These are phyloP conservation scores for Silurus glanis DNA, from an alignment of 2,113 vertebrate genomes.

Conservation along the genomic window DNA sequence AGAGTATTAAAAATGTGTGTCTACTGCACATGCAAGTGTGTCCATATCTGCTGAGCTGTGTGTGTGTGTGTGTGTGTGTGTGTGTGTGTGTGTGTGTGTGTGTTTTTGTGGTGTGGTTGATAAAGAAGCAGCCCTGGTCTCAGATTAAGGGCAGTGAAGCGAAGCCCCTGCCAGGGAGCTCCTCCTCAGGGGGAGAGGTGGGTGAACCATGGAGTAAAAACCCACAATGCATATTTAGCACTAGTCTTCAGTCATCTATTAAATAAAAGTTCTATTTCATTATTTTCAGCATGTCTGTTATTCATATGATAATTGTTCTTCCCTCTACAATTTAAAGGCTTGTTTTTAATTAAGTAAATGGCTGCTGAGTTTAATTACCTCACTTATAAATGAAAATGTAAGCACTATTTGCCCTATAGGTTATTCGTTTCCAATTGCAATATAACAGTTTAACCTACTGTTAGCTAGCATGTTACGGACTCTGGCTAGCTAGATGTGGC, in stretches of 20 bases:
- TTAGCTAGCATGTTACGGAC: neutral
- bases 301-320: too few relatives aligned
- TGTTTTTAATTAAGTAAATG: neutral
- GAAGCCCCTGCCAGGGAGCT: slow-evolving; percentile 72
- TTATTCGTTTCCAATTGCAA: neutral
- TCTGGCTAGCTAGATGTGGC: neutral
- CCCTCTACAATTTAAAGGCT: neutral
- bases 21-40: slow-evolving; percentile 32
- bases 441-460: neutral
- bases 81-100: slow-evolving; percentile 23
- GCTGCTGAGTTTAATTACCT: neutral
- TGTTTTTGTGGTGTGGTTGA: slow-evolving; percentile 67
- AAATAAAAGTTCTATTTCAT: slow-evolving; percentile 40
- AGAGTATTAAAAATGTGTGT: neutral
- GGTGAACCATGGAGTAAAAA: slow-evolving; percentile 62
- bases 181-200: slow-evolving; percentile 75
- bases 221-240: slow-evolving; percentile 50
- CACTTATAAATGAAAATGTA: neutral
- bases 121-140: slow-evolving; percentile 68
- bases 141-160: slow-evolving; percentile 74
- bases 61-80: neutral
- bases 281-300: slow-evolving; percentile 28
- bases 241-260: slow-evolving; percentile 43
- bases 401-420: neutral
- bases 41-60: neutral